Conservation (phyloP, 2,797 vertebrate species). For the Simalia tracyae region DNA sequence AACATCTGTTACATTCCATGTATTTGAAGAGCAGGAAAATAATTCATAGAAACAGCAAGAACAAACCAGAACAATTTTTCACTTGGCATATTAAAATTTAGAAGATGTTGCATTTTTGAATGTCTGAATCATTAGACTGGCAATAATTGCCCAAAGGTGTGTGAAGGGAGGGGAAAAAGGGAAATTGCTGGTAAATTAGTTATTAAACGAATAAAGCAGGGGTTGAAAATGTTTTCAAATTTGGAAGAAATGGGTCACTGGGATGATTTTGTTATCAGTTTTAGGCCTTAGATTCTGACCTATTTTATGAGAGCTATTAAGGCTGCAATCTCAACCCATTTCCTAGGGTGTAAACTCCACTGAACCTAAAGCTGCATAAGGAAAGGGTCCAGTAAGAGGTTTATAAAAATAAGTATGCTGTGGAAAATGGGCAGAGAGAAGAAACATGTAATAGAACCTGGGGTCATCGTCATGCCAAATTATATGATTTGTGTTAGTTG, state of each 20-base stretch:
- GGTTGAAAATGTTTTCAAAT: neutral
- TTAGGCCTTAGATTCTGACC: neutral
- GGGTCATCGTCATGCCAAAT: neutral
- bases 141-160: neutral
- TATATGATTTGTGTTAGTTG: neutral
- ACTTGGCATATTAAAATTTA: constrained; percentile 28
- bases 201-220: constrained; percentile 24
- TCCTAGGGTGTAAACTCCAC: neutral
- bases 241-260: neutral
- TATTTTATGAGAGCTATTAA: neutral
- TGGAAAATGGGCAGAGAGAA: neutral
- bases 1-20: constrained; percentile 9
- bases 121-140: neutral
- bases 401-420: neutral
- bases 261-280: neutral
- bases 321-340: neutral
- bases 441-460: neutral
- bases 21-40: constrained; percentile 22
- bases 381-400: neutral
- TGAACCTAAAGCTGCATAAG: neutral
- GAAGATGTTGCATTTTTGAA: constrained; percentile 26
- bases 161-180: neutral
- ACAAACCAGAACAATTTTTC: constrained; percentile 41
- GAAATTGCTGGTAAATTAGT: constrained; percentile 24
- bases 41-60: constrained; percentile 22